Evolutionary conservation across 2,113 vertebrate genomes (phyloP).

Genomic region (Montifringilla adamsi): DNA sequence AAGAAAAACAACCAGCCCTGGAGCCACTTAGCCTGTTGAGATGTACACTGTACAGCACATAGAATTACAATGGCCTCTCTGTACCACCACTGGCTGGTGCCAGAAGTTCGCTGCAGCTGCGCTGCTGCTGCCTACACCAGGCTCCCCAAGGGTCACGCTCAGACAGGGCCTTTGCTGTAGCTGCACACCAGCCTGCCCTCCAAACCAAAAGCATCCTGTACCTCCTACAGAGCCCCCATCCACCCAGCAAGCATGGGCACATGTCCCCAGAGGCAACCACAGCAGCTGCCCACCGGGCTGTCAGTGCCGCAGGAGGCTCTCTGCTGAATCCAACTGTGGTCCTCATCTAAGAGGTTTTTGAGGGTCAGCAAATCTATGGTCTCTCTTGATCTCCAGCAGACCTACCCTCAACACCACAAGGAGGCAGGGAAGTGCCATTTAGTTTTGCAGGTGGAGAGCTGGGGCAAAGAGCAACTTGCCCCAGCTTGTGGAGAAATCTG

Average conservation of each 20-base stretch:
- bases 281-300: not conserved
- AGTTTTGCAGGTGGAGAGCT: conserved; percentile 12
- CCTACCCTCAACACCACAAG: conserved; percentile 3
- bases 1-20: not conserved
- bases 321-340: not conserved
- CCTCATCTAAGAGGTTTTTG: not conserved
- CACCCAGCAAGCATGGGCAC: not conserved
- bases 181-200: not conserved
- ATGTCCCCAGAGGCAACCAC: not conserved
- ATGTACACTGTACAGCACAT: conserved; percentile 48
- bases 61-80: conserved; percentile 58
- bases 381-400: not conserved
- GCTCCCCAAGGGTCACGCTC: not conserved
- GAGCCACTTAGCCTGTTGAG: conserved; percentile 55
- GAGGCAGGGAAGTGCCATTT: conserved; percentile 42
- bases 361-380: not conserved
- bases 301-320: not conserved
- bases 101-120: conserved; percentile 42
- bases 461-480: not conserved
- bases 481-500: rapidly evolving
- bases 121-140: not conserved
- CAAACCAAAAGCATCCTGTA: not conserved
- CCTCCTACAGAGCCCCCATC: not conserved
- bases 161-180: not conserved
- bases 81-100: conserved; percentile 47